Evolutionary conservation across 2,113 vertebrate species (phyloP).

Genomic region (Ondatra zibethicus): DNA sequence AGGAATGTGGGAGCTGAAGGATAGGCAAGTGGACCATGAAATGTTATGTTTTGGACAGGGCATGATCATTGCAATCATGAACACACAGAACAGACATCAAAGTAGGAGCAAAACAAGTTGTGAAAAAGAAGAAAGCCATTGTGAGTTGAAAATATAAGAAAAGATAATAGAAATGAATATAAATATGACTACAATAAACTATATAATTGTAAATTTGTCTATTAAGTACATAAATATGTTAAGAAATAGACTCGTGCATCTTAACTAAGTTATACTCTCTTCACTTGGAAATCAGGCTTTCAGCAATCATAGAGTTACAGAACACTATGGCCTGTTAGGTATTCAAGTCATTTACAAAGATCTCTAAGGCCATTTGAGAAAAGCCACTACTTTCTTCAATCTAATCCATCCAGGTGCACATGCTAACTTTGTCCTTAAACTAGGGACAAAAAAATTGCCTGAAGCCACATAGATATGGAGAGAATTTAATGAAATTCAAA

Average conservation of each 20-base stretch:
- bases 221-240: not conserved
- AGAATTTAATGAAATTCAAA: slow-evolving; percentile 42
- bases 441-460: not conserved
- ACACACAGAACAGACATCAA: not conserved
- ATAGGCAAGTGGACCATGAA: not conserved
- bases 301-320: not conserved
- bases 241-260: not conserved
- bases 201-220: not conserved
- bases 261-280: not conserved
- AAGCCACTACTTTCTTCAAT: not conserved
- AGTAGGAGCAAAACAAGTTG: not conserved
- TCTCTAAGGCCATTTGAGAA: not conserved
- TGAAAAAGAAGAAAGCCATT: not conserved
- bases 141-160: not conserved
- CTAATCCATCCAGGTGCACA: not conserved
- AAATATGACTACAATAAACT: not conserved
- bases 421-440: slow-evolving; percentile 9
- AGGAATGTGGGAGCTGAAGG: not conserved
- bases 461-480: not conserved
- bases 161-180: not conserved
- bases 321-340: not conserved
- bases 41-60: not conserved
- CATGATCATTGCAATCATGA: too few species aligned
- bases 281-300: not conserved
- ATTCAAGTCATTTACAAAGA: not conserved